Evolutionary conservation across 2,113 vertebrate species (phyloP), one percentile per base, ranked within the genome.

Genomic region (Prolemur simus): DNA sequence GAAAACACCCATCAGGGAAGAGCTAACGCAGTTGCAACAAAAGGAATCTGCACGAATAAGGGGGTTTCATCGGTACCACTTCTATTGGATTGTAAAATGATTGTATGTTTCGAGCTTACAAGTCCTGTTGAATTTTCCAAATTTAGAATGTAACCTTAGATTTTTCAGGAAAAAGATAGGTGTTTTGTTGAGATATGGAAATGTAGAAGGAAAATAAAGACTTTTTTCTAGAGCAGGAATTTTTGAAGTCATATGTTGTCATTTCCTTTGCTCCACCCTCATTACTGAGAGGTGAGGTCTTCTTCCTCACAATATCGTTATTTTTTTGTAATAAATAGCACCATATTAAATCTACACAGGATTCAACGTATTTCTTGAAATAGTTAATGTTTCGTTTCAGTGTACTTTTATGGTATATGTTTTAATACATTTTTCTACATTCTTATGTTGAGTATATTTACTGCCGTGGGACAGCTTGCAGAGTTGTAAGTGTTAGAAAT

Each of bases 381-480:
- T 76, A 87, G 81, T 86, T 90, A 90, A 81, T 66, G 39, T 89
- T 94, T 92, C 63, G 89, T 96, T 93, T 92, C 89, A 95, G 69
- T 89, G 37, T 92, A 86, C 92, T 95, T 90, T 96, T 96, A 54
- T 86, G 63, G 45, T 77, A 82, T 90, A 85, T 80, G 12, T 87
- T 89, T 96, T 91, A 92, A 92, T 91, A 64, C 52, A 74, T 91
- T 95, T 95, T 95, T 96, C 85, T 82, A 2, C 49, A 87, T 96
- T 91, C 89, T 86, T 84, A 91, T 63, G n/a, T 71, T 84, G 69
- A 84, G 54, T 85, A 52, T 85, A 95, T 96, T 97, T 96, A 66
- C 93, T 91, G 9, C 87, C 91, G 88, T 92, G 87, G 93, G 86
- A 86, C 29, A 84, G 39, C 73, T 96, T 91, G 39, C 60, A 89